Conservation (phyloP, 1,140 invertebrate species). For the Tetramorium simillimum region DNA sequence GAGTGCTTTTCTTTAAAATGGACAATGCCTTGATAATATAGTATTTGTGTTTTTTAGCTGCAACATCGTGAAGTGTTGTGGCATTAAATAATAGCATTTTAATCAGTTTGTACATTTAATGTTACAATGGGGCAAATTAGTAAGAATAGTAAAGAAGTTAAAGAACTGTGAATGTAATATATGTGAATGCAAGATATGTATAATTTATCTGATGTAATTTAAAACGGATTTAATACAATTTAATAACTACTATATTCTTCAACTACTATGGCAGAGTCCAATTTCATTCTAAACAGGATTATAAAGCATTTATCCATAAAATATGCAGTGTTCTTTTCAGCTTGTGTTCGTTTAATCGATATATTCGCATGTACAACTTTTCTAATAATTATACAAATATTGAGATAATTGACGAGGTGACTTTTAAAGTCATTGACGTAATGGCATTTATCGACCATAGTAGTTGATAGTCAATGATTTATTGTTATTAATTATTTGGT, state of each 20-base stretch:
- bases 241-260: not conserved
- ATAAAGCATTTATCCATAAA: not conserved
- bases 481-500: conserved; percentile 26
- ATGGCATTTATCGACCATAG: conserved; percentile 18
- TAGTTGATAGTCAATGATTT: conserved; percentile 41
- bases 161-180: conserved; percentile 17
- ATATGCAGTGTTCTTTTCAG: not conserved
- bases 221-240: conserved; percentile 6
- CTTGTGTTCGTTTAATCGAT: conserved; percentile 9
- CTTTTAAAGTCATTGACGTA: not conserved
- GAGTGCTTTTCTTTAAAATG: conserved; percentile 20
- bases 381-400: not conserved
- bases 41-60: conserved; percentile 21
- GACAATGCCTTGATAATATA: conserved; percentile 57
- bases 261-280: conserved; percentile 24
- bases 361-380: not conserved
- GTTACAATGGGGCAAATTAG: conserved; percentile 13
- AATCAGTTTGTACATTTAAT: conserved; percentile 15
- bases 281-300: not conserved
- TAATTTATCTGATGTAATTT: not conserved
- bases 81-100: conserved; percentile 8
- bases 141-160: conserved; percentile 3
- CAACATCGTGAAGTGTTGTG: conserved; percentile 16
- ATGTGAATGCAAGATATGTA: conserved; percentile 8
- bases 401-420: not conserved